Percentiles rank a stretch among this genome's conserved stretches.
Conservation (phyloP, 1,140 invertebrate genomes). For the Drosophila nikananu region DNA sequence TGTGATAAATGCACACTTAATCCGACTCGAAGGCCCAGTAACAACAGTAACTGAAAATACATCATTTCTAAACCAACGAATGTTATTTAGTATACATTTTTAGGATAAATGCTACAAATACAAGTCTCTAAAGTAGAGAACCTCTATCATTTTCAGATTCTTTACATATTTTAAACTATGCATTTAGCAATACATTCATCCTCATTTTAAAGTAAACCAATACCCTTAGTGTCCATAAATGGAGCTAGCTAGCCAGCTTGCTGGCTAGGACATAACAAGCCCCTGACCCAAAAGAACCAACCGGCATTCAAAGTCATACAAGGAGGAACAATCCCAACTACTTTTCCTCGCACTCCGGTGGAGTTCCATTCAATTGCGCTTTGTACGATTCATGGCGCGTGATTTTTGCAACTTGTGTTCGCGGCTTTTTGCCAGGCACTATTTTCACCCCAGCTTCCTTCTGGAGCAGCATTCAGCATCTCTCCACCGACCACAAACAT, state of each 20-base stretch:
- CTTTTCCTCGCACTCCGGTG: constrained; percentile 6
- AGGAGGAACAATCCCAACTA: constrained; percentile 14
- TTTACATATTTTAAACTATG: neutral
- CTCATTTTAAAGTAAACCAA: too few relatives aligned
- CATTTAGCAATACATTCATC: neutral
- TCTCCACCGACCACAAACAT: constrained; percentile 64
- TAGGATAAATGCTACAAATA: neutral
- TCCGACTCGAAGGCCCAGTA: too few relatives aligned
- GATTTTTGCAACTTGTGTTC: constrained; percentile 79
- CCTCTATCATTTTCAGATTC: neutral
- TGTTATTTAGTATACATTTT: too few relatives aligned
- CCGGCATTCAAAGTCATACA: constrained; percentile 33
- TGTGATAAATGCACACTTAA: too few relatives aligned
- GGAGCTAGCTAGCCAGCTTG: constrained; percentile 3
- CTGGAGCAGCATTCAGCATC: constrained; percentile 14
- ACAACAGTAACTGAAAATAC: too few relatives aligned
- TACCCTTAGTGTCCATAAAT: constrained; percentile 5
- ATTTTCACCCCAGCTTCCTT: constrained; percentile 52
- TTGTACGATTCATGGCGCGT: constrained; percentile 72
- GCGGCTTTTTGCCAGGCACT: constrained; percentile 73
- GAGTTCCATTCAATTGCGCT: constrained; percentile 70
- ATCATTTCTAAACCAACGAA: too few relatives aligned
- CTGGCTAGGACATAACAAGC: constrained; percentile 14
- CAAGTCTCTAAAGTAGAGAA: neutral
- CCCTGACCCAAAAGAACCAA: constrained; percentile 23